Evolutionary conservation across 2,797 vertebrate genomes (phyloP).

Genomic region (Oophaga sylvatica): DNA sequence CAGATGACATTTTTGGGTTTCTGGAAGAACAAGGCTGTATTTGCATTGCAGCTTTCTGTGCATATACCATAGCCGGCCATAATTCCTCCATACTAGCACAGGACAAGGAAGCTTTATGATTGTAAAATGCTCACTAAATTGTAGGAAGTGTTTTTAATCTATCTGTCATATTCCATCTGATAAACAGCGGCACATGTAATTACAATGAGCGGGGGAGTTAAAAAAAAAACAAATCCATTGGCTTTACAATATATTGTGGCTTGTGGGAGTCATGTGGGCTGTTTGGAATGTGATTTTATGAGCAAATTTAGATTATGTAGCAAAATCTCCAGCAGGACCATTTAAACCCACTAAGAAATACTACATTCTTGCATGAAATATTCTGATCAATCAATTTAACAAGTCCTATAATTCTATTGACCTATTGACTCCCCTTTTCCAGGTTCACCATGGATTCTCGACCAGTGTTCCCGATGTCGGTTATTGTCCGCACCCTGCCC

Average conservation of each 20-base stretch:
- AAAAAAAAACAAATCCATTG: neutral
- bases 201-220: neutral
- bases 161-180: constrained; percentile 13
- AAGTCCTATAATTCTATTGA: neutral
- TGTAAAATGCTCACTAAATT: neutral
- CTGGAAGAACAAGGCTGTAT: neutral
- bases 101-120: constrained; percentile 4
- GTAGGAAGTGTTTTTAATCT: constrained; percentile 1
- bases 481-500: too few species aligned
- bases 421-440: neutral
- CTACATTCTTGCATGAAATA: neutral
- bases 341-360: neutral
- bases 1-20: neutral
- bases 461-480: too few species aligned
- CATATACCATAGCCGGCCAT: neutral
- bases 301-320: neutral
- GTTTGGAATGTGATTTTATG: neutral
- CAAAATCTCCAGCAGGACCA: neutral
- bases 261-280: constrained; percentile 5
- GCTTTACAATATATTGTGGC: neutral
- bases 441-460: too few species aligned
- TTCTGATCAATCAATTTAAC: neutral
- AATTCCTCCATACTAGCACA: neutral
- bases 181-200: neutral
- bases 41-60: constrained; percentile 24